phyloP scores from a whole-genome alignment of 2,797 vertebrate genomes.

The Crocodylus rhombifer region DNA sequence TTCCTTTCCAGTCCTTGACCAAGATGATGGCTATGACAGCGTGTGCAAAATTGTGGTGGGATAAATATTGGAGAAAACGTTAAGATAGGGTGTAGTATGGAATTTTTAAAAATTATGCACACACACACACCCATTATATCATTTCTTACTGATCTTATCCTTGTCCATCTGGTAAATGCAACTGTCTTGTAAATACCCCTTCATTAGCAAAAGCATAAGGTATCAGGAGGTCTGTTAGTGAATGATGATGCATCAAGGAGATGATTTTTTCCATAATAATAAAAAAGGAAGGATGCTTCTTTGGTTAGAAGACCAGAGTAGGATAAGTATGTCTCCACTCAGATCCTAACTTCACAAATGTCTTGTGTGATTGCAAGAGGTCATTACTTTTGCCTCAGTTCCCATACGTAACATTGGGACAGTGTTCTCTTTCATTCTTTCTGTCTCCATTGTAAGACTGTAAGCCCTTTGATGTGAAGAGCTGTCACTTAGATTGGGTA shows the following conservation, averaged over 20 bases:
- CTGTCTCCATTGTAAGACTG: not conserved
- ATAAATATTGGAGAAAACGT: not conserved
- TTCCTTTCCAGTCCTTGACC: accelerated
- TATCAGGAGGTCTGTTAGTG: accelerated
- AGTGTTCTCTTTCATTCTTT: not conserved
- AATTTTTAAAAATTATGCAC: not conserved
- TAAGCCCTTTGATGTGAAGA: not conserved
- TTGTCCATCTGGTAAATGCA: accelerated
- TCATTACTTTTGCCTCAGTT: not conserved
- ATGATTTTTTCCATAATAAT: not conserved
- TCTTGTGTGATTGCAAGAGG: accelerated
- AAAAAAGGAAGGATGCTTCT: not conserved
- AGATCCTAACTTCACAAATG: not conserved
- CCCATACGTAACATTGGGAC: not conserved
- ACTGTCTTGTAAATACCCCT: accelerated
- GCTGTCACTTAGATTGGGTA: not conserved
- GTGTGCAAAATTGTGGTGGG: not conserved
- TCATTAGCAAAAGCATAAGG: accelerated
- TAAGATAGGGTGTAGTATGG: not conserved
- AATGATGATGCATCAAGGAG: not conserved
- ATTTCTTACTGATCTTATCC: not conserved
- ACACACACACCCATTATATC: not conserved
- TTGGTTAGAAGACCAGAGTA: not conserved
- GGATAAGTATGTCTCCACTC: not conserved
- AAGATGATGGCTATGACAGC: not conserved